Percentiles rank a stretch among this genome's conserved stretches.
Evolutionary conservation across 1,140 invertebrate genomes (phyloP).

Genomic region (Camponotus floridanus): DNA sequence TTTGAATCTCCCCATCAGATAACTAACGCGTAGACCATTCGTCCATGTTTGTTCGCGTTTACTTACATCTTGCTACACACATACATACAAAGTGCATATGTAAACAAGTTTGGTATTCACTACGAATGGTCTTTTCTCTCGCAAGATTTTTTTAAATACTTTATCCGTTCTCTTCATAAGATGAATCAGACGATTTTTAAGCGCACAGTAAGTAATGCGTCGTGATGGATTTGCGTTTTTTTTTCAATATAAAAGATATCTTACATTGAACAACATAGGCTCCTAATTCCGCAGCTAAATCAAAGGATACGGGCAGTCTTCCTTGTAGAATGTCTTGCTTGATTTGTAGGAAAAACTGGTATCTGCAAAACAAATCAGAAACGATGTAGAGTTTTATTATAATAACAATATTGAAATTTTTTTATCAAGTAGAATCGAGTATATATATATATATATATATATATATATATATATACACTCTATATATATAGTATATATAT

Average conservation of each 20-base stretch:
- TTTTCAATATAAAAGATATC: constrained; percentile 76
- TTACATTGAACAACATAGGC: constrained; percentile 98
- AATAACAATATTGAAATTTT: neutral
- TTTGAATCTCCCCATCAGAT: constrained; percentile 84
- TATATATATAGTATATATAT: too few relatives aligned
- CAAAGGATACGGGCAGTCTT: constrained; percentile 94
- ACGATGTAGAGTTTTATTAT: neutral
- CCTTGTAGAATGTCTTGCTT: constrained; percentile 98
- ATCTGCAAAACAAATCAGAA: constrained; percentile 88
- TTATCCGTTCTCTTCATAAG: neutral
- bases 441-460: neutral
- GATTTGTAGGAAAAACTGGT: constrained; percentile 98
- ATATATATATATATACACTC: too few relatives aligned
- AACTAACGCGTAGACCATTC: constrained; percentile 74
- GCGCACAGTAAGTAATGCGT: constrained; percentile 4
- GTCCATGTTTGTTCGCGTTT: constrained; percentile 39
- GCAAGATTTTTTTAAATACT: constrained; percentile 15
- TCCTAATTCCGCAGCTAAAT: constrained; percentile 96
- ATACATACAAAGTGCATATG: constrained; percentile 9
- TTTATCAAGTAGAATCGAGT: too few relatives aligned
- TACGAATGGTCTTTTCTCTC: neutral
- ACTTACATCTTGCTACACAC: neutral
- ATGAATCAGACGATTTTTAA: neutral
- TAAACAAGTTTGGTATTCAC: constrained; percentile 12
- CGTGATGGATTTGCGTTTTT: neutral